phyloP scores from a whole-genome alignment of 2,888 invertebrate species.

The Harpalus rubripes region DNA sequence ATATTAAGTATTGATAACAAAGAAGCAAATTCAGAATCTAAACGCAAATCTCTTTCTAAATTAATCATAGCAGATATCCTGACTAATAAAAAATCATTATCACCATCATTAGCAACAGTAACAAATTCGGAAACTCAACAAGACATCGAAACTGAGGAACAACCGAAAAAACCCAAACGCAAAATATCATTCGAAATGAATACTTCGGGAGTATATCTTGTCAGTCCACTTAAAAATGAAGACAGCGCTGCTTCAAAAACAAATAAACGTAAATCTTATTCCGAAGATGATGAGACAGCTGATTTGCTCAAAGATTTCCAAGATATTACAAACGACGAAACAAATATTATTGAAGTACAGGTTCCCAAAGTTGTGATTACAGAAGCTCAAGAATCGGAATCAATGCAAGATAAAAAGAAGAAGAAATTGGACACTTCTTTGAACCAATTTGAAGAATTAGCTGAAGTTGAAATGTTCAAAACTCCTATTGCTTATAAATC shows the following conservation, averaged over 20 bases:
- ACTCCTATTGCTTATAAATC: neutral
- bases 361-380: neutral
- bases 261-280: neutral
- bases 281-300: slow-evolving; percentile 1
- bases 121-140: neutral
- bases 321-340: neutral
- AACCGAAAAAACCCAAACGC: slow-evolving; percentile 26
- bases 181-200: slow-evolving; percentile 29
- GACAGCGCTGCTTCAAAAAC: neutral
- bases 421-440: neutral
- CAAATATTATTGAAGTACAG: neutral
- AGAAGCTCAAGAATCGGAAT: neutral
- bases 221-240: slow-evolving; percentile 26
- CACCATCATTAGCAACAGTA: neutral
- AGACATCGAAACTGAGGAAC: neutral
- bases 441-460: slow-evolving; percentile 12
- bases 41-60: no score
- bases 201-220: slow-evolving; percentile 36
- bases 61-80: neutral
- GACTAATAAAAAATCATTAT: neutral
- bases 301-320: slow-evolving; percentile 49
- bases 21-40: neutral
- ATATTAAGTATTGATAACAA: neutral
- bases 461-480: slow-evolving; percentile 1
- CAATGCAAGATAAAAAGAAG: neutral